Percentiles rank a stretch among this genome's conserved stretches.
phyloP scores from a whole-genome alignment of 2,888 invertebrate genomes.

The Philereme transversata region DNA sequence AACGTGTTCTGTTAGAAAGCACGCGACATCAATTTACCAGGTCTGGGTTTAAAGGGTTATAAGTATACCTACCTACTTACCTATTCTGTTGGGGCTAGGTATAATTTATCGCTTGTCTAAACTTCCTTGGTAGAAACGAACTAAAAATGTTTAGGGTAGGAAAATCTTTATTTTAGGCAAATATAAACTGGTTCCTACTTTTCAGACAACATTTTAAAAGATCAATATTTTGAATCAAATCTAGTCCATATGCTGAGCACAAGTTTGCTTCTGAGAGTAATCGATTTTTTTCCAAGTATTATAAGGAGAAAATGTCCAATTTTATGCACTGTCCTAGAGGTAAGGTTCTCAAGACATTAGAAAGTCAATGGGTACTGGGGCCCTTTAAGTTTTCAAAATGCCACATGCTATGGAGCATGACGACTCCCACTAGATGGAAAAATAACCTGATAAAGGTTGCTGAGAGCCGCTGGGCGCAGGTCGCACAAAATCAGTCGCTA shows the following conservation, averaged over 20 bases:
- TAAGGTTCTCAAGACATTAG: slow-evolving; percentile 27
- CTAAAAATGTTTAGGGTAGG: no score
- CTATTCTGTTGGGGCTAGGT: no score
- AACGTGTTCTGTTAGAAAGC: background rate
- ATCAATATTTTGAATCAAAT: slow-evolving; percentile 50
- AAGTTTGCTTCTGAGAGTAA: slow-evolving; percentile 48
- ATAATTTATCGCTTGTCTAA: no score
- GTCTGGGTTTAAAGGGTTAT: background rate
- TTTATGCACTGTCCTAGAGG: slow-evolving; percentile 49
- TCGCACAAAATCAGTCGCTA: no score
- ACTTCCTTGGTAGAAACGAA: no score
- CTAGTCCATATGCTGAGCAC: slow-evolving; percentile 51
- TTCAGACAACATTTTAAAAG: slow-evolving; percentile 47
- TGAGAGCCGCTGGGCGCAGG: no score
- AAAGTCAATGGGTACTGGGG: background rate
- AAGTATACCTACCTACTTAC: no score
- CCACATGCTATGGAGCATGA: no score
- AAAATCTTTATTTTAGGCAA: background rate
- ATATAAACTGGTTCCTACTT: slow-evolving; percentile 20
- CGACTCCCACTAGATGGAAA: no score
- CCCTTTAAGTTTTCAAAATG: no score
- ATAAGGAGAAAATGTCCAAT: slow-evolving; percentile 33
- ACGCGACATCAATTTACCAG: slow-evolving; percentile 1
- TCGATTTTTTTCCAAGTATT: slow-evolving; percentile 43
- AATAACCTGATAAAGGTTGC: no score